Evolutionary conservation across 2,888 invertebrate species (phyloP), one percentile per base, ranked within the genome.

Genomic region (Sphaerophoria rueppellii): DNA sequence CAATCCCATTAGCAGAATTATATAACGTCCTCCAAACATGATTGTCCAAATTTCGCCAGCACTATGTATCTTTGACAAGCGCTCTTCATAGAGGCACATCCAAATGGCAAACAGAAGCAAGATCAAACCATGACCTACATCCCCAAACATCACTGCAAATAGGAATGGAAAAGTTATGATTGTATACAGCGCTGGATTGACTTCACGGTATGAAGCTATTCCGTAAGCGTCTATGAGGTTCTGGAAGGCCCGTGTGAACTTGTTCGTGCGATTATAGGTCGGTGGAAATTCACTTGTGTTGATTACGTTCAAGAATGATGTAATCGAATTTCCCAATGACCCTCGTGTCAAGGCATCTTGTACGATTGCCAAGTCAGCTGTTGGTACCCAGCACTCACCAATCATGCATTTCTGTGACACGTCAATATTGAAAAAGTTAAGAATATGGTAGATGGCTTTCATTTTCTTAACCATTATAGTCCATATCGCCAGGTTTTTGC

Each of bases 61-160:
- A 89, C 92, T 94, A 7, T 94, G 93, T 88, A 95, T 95, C 89
- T 94, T 93, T 12, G 93, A 90, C 71, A 98, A 92, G 72, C 95
- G 94, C 82, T 95, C 96, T 91, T 99, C 98, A 83, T 93, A 94
- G 54, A 95, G 86, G 32, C 97, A 95, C 95, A 99, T 95, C 94
- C 94, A 97, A 0, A 93, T 92, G 0, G 95, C 98, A 90, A 97
- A 97, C 14, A 95, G 87, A 4, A 95, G 93, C 95, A 99, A 94
- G 86, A 99, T 95, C 12, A 95, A 52, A 1, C 98, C 98, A 92
- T 98, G 98, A 12, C 98, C 98, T 89, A 95, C 93, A 91, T 98
- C 98, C 32, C 98, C 98, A 92, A 98, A 99, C 98, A 99, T 99
- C 88, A 98, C 95, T 60, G 96, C 97, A 92, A 98, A 98, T 55